Base-by-base conservation (phyloP, 2,888 invertebrate genomes). In the Diachrysia chrysitis region DNA sequence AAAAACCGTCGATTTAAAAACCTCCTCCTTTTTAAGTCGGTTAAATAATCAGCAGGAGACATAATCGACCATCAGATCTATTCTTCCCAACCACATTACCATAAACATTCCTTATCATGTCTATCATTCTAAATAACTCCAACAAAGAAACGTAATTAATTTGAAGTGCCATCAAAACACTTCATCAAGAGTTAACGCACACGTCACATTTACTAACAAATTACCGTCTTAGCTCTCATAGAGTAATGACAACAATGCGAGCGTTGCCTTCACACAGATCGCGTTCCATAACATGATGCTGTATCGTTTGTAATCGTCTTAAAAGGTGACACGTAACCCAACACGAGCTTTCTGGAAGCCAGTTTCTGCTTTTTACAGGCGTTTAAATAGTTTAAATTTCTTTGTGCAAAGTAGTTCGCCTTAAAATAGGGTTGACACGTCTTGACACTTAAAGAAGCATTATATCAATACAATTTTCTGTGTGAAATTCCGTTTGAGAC, bases 91-190 rank as follows among this genome's bases (percentile, higher is more conserved):
- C 53, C 54, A 17, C 23, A 65, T 25, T 54, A n/a, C 21, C 42
- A 57, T 63, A 25, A 55, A 51, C 25, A 17, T 42, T 25, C 42
- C 25, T 63, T 32, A 69, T 57, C 0, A 32, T 25, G 48, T 67
- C 59, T 29, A 19, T 4, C 6, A 29, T 29, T 23, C 54, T 67
- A 67, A 80, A 71, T 61, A 73, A 63, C 69, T 61, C 54, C 35
- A 65, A 73, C 72, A 75, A 73, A 74, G 76, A 75, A 76, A 78
- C n/a, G 78, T 81, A 82, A 84, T 85, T 82, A 85, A 78, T 76
- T 82, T 81, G 61, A 74, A 82, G 73, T 69, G 73, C 65, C 69
- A 64, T 77, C 83, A 76, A 76, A 80, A 78, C 78, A 85, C 79
- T 83, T 78, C 74, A 77, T 85, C 76, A 73, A 63, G 66, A 48